These are phyloP conservation scores for Zonitis immaculata DNA, from an alignment of 2,888 invertebrate species.

Conservation along the genomic window DNA sequence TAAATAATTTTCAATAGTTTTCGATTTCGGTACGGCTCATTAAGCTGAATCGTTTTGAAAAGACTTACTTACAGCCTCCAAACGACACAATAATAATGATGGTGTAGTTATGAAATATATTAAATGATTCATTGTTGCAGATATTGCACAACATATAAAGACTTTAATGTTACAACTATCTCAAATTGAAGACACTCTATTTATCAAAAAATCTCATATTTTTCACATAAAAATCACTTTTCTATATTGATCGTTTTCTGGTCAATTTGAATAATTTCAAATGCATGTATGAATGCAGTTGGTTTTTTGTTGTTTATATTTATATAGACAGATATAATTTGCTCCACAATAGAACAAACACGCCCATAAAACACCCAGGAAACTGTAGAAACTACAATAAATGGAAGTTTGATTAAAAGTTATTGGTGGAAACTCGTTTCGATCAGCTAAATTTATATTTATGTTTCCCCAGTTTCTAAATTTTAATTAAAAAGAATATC, in stretches of 20 bases:
- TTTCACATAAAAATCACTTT: too few species aligned
- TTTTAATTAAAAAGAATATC: background rate
- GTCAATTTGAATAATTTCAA: too few species aligned
- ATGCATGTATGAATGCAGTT: too few species aligned
- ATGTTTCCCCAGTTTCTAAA: background rate
- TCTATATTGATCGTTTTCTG: too few species aligned
- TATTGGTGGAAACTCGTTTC: background rate
- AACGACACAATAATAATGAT: background rate
- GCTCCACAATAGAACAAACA: background rate
- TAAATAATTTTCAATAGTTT: background rate
- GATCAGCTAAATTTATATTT: background rate
- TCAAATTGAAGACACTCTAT: background rate
- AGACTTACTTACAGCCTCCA: background rate
- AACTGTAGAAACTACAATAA: background rate
- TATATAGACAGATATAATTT: too few species aligned
- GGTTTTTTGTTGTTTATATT: too few species aligned
- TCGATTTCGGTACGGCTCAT: background rate
- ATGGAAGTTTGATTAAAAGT: background rate
- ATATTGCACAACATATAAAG: background rate
- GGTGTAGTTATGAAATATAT: background rate
- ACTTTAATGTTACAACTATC: background rate
- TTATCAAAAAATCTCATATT: too few species aligned
- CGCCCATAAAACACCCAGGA: background rate
- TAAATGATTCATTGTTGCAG: background rate
- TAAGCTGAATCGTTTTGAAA: background rate